These are phyloP conservation scores for Reticulitermes lucifugus DNA, from an alignment of 2,888 invertebrate species.

Conservation along the genomic window DNA sequence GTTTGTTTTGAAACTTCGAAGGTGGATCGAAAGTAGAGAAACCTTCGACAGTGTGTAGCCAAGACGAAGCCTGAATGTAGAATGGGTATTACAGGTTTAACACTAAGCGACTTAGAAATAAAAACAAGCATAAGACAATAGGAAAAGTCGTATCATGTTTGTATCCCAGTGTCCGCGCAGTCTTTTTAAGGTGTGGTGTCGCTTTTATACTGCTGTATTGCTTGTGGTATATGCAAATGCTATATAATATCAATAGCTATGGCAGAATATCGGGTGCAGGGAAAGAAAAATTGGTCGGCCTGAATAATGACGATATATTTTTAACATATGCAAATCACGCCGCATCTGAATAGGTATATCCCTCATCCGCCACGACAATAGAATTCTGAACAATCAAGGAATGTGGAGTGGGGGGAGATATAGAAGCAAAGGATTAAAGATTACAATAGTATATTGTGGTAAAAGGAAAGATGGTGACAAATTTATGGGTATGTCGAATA, in stretches of 20 bases:
- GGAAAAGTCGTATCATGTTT: too few species aligned
- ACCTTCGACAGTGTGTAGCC: too few species aligned
- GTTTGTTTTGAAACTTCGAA: too few species aligned
- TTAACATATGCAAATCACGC: slow-evolving; percentile 20
- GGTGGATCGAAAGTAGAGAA: too few species aligned
- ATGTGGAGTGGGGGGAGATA: background rate
- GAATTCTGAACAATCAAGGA: background rate
- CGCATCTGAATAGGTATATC: background rate
- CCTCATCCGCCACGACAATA: background rate
- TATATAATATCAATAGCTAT: background rate
- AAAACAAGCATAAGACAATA: too few species aligned
- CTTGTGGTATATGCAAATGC: background rate
- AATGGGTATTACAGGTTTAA: too few species aligned
- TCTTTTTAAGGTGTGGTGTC: too few species aligned
- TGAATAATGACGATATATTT: slow-evolving; percentile 18
- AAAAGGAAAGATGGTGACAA: slow-evolving; percentile 41
- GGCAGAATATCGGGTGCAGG: background rate
- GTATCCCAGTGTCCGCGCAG: too few species aligned
- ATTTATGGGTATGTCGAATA: slow-evolving; percentile 28
- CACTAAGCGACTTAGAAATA: too few species aligned
- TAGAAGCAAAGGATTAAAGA: background rate
- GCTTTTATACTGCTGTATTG: too few species aligned
- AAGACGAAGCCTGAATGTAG: too few species aligned
- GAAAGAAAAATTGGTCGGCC: background rate
- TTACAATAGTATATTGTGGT: slow-evolving; percentile 15